Conservation (phyloP, 2,113 vertebrate genomes). For the Megaptera novaeangliae region DNA sequence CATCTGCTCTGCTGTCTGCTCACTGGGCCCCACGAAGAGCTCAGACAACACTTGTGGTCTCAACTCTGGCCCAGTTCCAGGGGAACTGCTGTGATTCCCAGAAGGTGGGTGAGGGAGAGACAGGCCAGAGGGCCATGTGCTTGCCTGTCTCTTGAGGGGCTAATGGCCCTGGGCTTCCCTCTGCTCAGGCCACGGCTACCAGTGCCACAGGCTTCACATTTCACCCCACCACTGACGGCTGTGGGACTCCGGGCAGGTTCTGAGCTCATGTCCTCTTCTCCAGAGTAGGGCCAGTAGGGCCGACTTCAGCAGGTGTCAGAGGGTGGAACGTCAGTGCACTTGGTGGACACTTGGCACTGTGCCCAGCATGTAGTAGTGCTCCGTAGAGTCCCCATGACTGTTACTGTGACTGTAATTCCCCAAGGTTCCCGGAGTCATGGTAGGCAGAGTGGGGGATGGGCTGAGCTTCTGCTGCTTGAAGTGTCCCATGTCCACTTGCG, state of each 20-base stretch:
- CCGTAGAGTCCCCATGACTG: neutral
- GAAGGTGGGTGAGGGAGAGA: neutral
- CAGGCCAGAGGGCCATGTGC: neutral
- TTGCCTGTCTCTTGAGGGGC: neutral
- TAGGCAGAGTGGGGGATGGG: neutral
- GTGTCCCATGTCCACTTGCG: accelerated
- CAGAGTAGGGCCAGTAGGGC: neutral
- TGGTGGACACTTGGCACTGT: neutral
- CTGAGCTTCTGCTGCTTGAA: neutral
- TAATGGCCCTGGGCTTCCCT: neutral
- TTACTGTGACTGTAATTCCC: neutral
- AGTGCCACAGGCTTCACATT: neutral
- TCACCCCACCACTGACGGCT: neutral
- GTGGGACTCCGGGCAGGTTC: neutral
- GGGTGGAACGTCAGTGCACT: neutral
- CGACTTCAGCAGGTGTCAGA: neutral
- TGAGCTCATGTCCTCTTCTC: neutral
- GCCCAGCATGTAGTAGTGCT: neutral
- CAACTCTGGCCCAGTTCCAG: neutral
- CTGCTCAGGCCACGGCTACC: neutral
- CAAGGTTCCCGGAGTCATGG: neutral
- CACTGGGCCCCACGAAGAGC: neutral
- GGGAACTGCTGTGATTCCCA: neutral
- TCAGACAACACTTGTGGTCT: neutral
- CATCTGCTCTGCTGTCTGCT: neutral